phyloP scores from a whole-genome alignment of 1,140 invertebrate genomes.

The Neodiprion lecontei region DNA sequence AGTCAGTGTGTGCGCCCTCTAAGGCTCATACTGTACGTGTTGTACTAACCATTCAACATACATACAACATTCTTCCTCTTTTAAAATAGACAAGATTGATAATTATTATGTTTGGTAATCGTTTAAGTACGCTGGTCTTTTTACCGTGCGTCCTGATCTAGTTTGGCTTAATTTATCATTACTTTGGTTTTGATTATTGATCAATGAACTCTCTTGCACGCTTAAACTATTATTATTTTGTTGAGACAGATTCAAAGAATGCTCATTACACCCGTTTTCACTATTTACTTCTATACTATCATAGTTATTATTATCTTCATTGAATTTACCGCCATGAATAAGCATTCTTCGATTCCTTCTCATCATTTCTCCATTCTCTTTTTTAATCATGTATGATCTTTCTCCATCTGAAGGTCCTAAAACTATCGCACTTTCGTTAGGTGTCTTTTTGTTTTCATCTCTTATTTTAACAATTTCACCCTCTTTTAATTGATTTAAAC shows the following conservation, averaged over 20 bases:
- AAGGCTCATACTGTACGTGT: too few species aligned
- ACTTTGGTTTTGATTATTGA: not conserved
- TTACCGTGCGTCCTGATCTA: not conserved
- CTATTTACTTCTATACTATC: not conserved
- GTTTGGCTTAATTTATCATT: not conserved
- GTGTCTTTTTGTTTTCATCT: slow-evolving; percentile 8
- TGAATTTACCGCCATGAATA: not conserved
- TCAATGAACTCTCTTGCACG: not conserved
- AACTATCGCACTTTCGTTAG: not conserved
- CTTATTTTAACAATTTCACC: slow-evolving; percentile 17
- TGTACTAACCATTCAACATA: too few species aligned
- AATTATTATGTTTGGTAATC: not conserved
- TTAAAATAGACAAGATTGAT: too few species aligned
- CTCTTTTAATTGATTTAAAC: slow-evolving; percentile 2
- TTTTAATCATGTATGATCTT: not conserved
- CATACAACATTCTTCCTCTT: too few species aligned
- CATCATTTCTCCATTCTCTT: not conserved
- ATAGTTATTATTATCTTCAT: not conserved
- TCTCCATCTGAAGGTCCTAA: not conserved
- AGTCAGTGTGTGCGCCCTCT: too few species aligned
- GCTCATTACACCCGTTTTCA: not conserved
- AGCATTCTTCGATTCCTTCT: not conserved
- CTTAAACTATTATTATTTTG: not conserved
- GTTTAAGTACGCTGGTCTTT: not conserved
- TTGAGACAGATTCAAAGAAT: not conserved